phyloP scores from a whole-genome alignment of 2,113 vertebrate species.

The Typhlomys cinereus region DNA sequence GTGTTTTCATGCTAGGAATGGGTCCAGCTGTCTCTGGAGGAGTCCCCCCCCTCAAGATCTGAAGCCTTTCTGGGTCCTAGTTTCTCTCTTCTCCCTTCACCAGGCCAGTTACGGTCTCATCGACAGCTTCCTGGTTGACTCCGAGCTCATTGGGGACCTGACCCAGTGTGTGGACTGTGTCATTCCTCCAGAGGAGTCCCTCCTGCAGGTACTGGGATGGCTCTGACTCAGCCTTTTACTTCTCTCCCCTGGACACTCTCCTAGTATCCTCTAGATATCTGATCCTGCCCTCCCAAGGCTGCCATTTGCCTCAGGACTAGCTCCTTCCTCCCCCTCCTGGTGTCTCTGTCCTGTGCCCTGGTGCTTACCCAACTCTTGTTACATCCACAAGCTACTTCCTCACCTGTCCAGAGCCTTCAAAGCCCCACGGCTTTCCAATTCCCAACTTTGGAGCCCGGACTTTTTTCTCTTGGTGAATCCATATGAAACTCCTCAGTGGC shows the following conservation, averaged over 20 bases:
- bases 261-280: not conserved
- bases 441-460: too few species aligned
- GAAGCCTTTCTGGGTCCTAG: not conserved
- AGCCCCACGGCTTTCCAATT: not conserved
- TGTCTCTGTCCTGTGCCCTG: not conserved
- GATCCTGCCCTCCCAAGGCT: not conserved
- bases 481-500: not conserved
- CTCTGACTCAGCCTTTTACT: not conserved
- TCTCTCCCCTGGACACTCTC: not conserved
- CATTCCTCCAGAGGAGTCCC: slow-evolving; percentile 81
- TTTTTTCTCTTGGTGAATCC: not conserved
- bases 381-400: not conserved
- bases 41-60: too few species aligned
- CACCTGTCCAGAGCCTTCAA: not conserved
- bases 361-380: not conserved
- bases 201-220: slow-evolving; percentile 81
- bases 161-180: slow-evolving; percentile 92
- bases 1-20: not conserved
- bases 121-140: slow-evolving; percentile 88
- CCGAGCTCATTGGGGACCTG: slow-evolving; percentile 88
- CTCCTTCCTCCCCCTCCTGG: not conserved
- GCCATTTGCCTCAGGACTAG: not conserved
- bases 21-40: not conserved
- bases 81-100: not conserved
- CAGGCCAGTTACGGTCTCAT: slow-evolving; percentile 91